Percentiles rank a stretch among this genome's conserved stretches.
Evolutionary conservation across 2,797 vertebrate species (phyloP).

Genomic region (Tadarida brasiliensis): DNA sequence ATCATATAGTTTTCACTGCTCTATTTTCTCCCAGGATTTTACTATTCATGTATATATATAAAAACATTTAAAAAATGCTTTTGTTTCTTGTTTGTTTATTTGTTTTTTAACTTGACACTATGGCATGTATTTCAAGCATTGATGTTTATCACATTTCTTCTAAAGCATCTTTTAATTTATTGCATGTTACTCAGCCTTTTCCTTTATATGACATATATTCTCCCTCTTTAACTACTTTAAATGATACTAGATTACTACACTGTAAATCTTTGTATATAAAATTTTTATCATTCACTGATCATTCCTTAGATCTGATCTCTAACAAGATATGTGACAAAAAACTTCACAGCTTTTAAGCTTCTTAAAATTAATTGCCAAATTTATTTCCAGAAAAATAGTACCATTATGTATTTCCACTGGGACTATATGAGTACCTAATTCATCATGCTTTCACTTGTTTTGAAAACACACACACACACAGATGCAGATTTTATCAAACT

Average conservation of each 20-base stretch:
- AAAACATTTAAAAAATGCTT: neutral
- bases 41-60: neutral
- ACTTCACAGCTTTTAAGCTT: neutral
- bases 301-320: neutral
- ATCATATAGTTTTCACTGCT: neutral
- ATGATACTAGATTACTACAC: neutral
- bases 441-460: neutral
- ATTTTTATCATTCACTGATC: neutral
- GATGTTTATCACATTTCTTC: neutral
- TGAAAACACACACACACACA: neutral
- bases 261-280: neutral
- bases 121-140: neutral
- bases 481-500: neutral
- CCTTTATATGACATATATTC: neutral
- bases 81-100: neutral
- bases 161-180: neutral
- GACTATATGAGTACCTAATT: neutral
- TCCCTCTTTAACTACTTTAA: neutral
- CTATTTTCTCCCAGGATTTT: neutral
- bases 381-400: conserved; percentile 39
- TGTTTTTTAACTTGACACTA: neutral
- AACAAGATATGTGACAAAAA: neutral
- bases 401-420: neutral
- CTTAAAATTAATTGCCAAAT: neutral
- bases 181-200: neutral